Conservation (phyloP, 2,797 vertebrate genomes). For the Hyperoplus immaculatus region DNA sequence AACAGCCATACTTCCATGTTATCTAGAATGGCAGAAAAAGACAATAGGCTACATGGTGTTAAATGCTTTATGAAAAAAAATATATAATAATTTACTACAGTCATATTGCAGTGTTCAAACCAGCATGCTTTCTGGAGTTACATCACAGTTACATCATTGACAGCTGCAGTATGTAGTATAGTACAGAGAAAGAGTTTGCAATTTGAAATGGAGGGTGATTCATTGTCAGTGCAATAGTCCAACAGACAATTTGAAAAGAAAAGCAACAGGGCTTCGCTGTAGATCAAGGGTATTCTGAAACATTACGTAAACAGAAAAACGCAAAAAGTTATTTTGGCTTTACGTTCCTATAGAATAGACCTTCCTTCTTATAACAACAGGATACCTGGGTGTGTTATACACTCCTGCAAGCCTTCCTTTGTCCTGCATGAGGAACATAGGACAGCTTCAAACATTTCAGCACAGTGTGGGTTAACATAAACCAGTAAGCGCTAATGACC, state of each 20-base stretch:
- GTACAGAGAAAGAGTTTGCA: no score
- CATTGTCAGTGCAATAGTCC: background rate
- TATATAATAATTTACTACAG: no score
- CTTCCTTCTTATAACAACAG: conserved; percentile 66
- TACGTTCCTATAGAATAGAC: conserved; percentile 45
- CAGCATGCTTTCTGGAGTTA: no score
- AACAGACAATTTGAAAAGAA: conserved; percentile 2
- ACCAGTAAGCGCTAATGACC: no score
- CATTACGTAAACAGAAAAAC: conserved; percentile 50
- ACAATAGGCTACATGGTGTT: no score
- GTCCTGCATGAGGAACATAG: conserved; percentile 46
- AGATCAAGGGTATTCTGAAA: conserved; percentile 10
- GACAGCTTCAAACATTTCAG: conserved; percentile 28
- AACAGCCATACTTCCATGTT: no score
- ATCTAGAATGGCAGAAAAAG: no score
- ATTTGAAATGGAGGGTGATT: background rate
- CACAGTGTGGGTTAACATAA: conserved; percentile 9
- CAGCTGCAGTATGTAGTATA: no score
- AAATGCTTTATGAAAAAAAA: no score
- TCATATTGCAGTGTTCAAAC: no score
- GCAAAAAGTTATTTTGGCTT: conserved; percentile 36
- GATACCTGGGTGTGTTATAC: conserved; percentile 64
- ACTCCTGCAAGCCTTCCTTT: conserved; percentile 46
- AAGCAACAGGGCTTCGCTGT: background rate
- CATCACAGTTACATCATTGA: no score